A percentile compares a stretch with the other conserved stretches of the same genome.
Conservation (phyloP, 2,888 invertebrate genomes). For the Apoda limacodes region DNA sequence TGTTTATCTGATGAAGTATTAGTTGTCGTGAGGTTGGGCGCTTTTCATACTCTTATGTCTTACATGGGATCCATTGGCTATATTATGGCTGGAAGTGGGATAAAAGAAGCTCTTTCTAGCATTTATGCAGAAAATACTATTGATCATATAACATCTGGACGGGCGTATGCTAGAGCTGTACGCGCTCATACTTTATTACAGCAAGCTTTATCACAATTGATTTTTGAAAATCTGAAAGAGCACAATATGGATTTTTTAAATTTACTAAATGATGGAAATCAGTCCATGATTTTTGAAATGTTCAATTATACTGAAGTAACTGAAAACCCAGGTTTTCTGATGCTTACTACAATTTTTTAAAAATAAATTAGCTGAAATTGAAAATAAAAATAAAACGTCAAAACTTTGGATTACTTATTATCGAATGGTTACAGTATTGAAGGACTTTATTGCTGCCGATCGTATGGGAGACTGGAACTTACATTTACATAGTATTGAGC, state of each 20-base stretch:
- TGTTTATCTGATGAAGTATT: too few relatives aligned
- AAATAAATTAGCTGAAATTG: conserved; percentile 8
- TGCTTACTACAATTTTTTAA: too few relatives aligned
- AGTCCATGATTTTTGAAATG: conserved; percentile 13
- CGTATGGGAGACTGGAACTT: conserved; percentile 25
- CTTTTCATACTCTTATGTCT: conserved; percentile 11
- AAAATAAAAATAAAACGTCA: conserved; percentile 20
- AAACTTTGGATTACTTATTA: conserved; percentile 25
- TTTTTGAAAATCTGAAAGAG: conserved; percentile 12
- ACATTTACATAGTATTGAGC: conserved; percentile 26
- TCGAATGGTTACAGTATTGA: conserved; percentile 24
- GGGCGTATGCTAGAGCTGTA: conserved; percentile 12
- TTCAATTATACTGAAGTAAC: conserved; percentile 13
- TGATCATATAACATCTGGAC: conserved; percentile 10
- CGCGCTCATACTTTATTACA: conserved; percentile 10
- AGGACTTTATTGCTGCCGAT: conserved; percentile 28
- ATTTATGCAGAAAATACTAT: conserved; percentile 12
- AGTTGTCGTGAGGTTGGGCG: conserved; percentile 6
- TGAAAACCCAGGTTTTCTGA: conserved; percentile 2
- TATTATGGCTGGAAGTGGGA: conserved; percentile 13
- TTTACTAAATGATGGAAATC: conserved; percentile 5
- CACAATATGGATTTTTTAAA: conserved; percentile 9
- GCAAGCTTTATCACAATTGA: conserved; percentile 10
- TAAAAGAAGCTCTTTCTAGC: conserved; percentile 13
- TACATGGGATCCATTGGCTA: conserved; percentile 13